A percentile compares a stretch with the other conserved stretches of the same genome.
phyloP scores from a whole-genome alignment of 2,797 vertebrate species.

The Chaetophractus vellerosus region DNA sequence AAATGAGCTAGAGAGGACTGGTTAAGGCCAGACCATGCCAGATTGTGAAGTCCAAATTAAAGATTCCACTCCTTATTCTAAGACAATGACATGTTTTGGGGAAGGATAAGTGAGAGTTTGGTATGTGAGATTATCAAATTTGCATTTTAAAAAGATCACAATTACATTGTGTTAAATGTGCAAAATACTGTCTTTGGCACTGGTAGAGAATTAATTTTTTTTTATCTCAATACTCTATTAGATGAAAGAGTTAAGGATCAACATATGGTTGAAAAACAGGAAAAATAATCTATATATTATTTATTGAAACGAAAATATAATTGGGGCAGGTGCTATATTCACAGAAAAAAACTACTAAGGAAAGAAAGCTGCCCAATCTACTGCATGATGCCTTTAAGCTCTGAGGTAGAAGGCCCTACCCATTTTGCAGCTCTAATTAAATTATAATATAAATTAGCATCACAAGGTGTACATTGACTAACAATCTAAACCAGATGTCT shows the following conservation, averaged over 20 bases:
- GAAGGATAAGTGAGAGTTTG: background rate
- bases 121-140: background rate
- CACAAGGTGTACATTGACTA: background rate
- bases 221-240: background rate
- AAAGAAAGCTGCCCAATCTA: background rate
- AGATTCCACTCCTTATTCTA: background rate
- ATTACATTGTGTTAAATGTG: background rate
- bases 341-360: conserved; percentile 2
- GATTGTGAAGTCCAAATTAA: background rate
- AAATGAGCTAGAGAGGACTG: background rate
- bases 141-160: background rate
- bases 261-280: background rate
- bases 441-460: background rate
- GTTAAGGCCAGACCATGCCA: background rate
- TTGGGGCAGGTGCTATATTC: background rate
- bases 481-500: background rate
- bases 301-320: conserved; percentile 15
- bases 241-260: background rate
- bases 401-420: background rate
- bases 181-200: background rate
- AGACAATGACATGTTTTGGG: background rate
- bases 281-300: background rate
- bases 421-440: background rate
- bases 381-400: background rate
- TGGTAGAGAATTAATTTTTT: background rate